Evolutionary conservation across 2,888 invertebrate species (phyloP), one percentile per base, ranked within the genome.

Genomic region (Apamea monoglypha): DNA sequence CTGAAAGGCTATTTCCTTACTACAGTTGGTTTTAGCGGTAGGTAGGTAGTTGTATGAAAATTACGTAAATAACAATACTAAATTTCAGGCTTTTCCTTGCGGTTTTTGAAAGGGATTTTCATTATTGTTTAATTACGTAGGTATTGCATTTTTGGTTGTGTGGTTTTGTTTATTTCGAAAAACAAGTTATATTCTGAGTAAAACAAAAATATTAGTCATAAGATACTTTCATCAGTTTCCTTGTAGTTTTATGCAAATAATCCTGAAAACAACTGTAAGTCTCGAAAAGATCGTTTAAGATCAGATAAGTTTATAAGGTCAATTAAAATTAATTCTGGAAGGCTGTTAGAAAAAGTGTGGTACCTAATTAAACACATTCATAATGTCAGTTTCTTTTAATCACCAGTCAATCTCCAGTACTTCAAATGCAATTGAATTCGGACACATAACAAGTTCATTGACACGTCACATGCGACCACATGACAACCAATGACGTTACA

Each of bases 361-460:
- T n/a, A 53, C 36, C 44, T 82, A 81, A 77, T 81, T 67, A 78
- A 67, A 29, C 16, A 47, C 32, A 50, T 44, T 61, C 29, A 36
- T 32, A 76, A 61, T 44, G 64, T 50, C 29, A 44, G n/a, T 77
- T 63, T 69, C 29, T 50, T 78, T 80, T 83, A 77, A 86, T 82
- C 80, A 78, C 83, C 72, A 88, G 72, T 89, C 88, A 87, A 87
- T 86, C 89, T 90, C 88, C 84, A 90, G 89, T 89, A 92, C 89
- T 91, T 90, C 89, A 90, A 89, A 91, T 90, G 89, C 87, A 89
- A 92, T 92, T 89, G 90, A 94, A 93, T 94, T 94, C 90, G 94
- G 94, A 91, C 93, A 89, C 86, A 85, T 88, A 88, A 91, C 89
- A 91, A 92, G 95, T 94, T 95, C 96, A 93, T 93, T 95, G 95